Evolutionary conservation across 2,113 vertebrate genomes (phyloP).

Genomic region (Myodes glareolus): DNA sequence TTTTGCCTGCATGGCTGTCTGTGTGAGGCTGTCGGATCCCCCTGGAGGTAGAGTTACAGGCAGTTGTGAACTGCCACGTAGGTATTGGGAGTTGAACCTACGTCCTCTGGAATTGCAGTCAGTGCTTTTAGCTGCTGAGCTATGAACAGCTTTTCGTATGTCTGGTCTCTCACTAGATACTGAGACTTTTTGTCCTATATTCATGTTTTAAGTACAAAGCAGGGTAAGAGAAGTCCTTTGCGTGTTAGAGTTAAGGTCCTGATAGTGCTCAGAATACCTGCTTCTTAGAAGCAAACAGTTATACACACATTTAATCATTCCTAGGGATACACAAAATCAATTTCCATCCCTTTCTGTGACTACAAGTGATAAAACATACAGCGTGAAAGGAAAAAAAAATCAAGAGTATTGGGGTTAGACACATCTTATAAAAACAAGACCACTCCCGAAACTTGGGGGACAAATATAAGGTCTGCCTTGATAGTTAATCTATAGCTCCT

Average conservation of each 20-base stretch:
- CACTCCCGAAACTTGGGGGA: not conserved
- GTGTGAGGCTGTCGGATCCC: not conserved
- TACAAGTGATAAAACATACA: not conserved
- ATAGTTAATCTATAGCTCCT: not conserved
- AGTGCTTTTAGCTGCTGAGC: not conserved
- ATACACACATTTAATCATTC: not conserved
- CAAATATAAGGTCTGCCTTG: not conserved
- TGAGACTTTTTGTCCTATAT: not conserved
- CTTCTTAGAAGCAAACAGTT: not conserved
- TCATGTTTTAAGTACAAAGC: conserved; percentile 17
- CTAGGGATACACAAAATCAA: not conserved
- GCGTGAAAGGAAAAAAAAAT: not conserved
- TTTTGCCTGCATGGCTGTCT: not conserved
- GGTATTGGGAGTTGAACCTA: not conserved
- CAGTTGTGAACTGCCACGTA: not conserved
- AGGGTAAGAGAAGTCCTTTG: not conserved
- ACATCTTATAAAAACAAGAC: not conserved
- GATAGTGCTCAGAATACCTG: not conserved
- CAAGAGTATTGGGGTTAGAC: not conserved
- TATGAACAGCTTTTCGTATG: not conserved
- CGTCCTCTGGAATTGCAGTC: not conserved
- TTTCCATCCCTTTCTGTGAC: not conserved
- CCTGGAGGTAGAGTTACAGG: not conserved
- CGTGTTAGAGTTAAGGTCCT: not conserved
- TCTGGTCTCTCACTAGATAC: not conserved